phyloP scores from a whole-genome alignment of 92 coral and sea anemone genomes.

The Paragorgia papillata region DNA sequence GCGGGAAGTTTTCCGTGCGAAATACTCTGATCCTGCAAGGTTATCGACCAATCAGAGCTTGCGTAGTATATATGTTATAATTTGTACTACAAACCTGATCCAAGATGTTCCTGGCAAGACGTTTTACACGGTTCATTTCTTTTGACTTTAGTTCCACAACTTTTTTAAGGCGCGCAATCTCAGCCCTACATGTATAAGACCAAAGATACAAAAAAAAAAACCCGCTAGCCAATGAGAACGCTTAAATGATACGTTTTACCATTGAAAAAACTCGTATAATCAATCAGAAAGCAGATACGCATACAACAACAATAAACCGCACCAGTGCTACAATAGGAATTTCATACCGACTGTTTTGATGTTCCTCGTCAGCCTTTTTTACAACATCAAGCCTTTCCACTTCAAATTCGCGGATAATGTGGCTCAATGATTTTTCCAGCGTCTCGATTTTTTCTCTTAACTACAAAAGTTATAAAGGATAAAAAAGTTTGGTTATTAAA shows the following conservation, averaged over 20 bases:
- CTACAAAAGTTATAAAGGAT: slow-evolving; percentile 43
- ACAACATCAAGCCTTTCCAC: slow-evolving; percentile 72
- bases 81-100: slow-evolving; percentile 80
- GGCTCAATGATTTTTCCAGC: slow-evolving; percentile 88
- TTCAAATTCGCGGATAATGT: slow-evolving; percentile 95
- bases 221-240: too few species aligned
- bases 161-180: slow-evolving; percentile 79
- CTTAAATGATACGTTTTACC: too few species aligned
- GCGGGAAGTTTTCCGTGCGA: too few species aligned
- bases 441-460: slow-evolving; percentile 91
- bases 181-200: slow-evolving; percentile 67
- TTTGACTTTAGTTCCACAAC: slow-evolving; percentile 83
- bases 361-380: slow-evolving; percentile 69
- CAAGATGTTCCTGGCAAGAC: slow-evolving; percentile 88
- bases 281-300: neutral
- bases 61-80: too few species aligned
- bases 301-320: too few species aligned
- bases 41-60: too few species aligned
- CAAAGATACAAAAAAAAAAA: neutral
- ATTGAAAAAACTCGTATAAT: too few species aligned
- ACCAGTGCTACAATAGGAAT: too few species aligned
- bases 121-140: slow-evolving; percentile 94
- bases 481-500: too few species aligned
- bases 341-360: slow-evolving; percentile 68
- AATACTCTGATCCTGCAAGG: too few species aligned